phyloP scores from a whole-genome alignment of 2,113 vertebrate genomes.

The Halcyon malimbica region DNA sequence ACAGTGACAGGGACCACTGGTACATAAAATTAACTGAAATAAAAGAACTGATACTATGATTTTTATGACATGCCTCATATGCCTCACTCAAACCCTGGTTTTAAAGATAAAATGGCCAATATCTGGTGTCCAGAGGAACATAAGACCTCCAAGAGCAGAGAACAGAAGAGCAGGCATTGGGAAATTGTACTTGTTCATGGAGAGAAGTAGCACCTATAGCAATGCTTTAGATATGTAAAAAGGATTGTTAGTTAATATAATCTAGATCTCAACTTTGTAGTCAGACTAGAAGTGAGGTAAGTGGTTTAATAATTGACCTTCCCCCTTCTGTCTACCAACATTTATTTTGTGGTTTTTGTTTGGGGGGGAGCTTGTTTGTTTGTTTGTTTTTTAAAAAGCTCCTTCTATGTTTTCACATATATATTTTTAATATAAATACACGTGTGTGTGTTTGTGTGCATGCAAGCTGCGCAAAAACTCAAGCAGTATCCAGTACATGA shows the following conservation, averaged over 20 bases:
- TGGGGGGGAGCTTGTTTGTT: not conserved
- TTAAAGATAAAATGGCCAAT: not conserved
- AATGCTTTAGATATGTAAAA: not conserved
- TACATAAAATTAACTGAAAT: not conserved
- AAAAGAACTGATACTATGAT: not conserved
- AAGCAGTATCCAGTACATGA: not conserved
- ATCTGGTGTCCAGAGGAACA: not conserved
- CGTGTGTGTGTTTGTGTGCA: rapidly evolving
- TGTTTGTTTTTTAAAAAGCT: not conserved
- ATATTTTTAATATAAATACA: not conserved
- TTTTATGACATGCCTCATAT: not conserved
- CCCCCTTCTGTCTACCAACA: not conserved
- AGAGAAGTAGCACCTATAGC: not conserved
- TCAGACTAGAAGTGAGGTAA: not conserved
- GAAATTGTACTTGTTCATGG: not conserved
- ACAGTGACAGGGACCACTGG: not conserved
- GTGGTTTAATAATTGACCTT: not conserved
- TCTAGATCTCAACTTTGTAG: not conserved
- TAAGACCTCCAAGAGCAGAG: not conserved
- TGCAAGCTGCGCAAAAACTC: not conserved
- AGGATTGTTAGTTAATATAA: not conserved
- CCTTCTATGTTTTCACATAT: not conserved
- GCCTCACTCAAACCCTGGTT: not conserved
- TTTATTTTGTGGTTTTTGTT: not conserved
- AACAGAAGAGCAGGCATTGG: not conserved